A percentile compares a stretch with the other conserved stretches of the same genome.
These are phyloP conservation scores for Drosophila paulistorum DNA, from an alignment of 1,140 invertebrate species.

Conservation along the genomic window DNA sequence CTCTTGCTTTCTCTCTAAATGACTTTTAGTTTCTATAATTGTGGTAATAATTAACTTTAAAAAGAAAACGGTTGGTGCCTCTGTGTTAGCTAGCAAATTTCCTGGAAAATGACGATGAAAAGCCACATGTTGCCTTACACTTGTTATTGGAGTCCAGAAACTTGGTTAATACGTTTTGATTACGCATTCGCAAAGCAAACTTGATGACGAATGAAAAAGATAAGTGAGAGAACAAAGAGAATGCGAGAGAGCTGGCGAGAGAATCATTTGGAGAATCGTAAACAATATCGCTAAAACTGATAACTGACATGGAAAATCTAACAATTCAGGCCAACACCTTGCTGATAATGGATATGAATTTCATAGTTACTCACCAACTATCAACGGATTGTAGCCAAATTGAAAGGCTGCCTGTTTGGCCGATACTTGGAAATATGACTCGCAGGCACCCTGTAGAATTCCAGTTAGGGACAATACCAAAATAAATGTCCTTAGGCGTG, in stretches of 20 bases:
- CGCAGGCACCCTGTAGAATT: constrained; percentile 84
- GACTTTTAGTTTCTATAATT: too few relatives aligned
- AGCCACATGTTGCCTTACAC: constrained; percentile 10
- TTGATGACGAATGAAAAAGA: constrained; percentile 20
- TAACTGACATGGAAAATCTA: constrained; percentile 44
- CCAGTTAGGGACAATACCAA: constrained; percentile 84
- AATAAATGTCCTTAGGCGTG: constrained; percentile 84
- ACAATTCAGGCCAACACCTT: constrained; percentile 52
- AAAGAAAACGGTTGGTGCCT: not conserved
- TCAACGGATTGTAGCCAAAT: constrained; percentile 83
- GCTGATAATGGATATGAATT: constrained; percentile 1
- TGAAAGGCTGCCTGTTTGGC: constrained; percentile 84
- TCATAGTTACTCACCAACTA: constrained; percentile 83
- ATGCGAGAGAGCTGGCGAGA: constrained; percentile 1
- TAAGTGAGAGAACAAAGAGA: constrained; percentile 13
- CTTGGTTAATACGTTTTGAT: constrained; percentile 35
- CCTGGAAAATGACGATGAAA: constrained; percentile 21
- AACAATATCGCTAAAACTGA: constrained; percentile 76
- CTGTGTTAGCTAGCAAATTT: constrained; percentile 8
- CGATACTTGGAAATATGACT: constrained; percentile 85
- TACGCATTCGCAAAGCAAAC: constrained; percentile 33
- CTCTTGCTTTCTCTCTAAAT: too few relatives aligned
- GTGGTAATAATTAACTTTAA: too few relatives aligned
- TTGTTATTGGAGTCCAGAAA: constrained; percentile 15
- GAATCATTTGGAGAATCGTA: constrained; percentile 36